Percentiles rank a stretch among this genome's conserved stretches.
These are phyloP conservation scores for Chymomyza caudatula DNA, from an alignment of 2,888 invertebrate genomes.

Conservation along the genomic window DNA sequence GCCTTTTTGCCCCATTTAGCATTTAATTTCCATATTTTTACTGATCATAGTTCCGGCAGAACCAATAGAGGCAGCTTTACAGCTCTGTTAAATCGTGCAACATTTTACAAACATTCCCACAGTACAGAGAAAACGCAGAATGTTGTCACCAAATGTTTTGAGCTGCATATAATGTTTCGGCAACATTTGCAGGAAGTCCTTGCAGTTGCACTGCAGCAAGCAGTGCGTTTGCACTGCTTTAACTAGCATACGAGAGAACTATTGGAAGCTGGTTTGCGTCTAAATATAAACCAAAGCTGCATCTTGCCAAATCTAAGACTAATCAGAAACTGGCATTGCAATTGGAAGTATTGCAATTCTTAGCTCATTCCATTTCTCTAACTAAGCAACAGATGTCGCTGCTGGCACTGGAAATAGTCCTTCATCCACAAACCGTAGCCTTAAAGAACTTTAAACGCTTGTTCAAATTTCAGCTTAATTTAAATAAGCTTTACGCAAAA, in stretches of 20 bases:
- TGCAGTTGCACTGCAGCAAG: constrained; percentile 30
- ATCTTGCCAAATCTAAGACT: constrained; percentile 18
- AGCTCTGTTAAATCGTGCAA: too few relatives aligned
- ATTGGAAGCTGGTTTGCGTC: constrained; percentile 52
- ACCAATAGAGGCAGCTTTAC: too few relatives aligned
- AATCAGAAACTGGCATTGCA: neutral
- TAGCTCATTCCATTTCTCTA: neutral
- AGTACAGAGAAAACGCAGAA: too few relatives aligned
- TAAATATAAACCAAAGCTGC: constrained; percentile 34
- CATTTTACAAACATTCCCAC: too few relatives aligned
- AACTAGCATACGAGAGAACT: constrained; percentile 16
- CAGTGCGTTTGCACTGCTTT: constrained; percentile 44
- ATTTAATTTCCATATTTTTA: too few relatives aligned
- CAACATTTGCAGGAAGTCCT: neutral
- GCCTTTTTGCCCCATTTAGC: too few relatives aligned
- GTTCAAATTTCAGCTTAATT: neutral
- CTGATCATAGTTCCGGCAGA: too few relatives aligned
- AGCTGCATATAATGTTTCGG: neutral
- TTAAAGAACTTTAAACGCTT: neutral
- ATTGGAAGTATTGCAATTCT: neutral
- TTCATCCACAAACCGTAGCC: neutral
- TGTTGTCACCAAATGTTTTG: neutral
- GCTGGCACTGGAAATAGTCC: neutral
- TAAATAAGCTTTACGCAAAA: neutral
- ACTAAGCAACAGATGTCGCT: neutral